phyloP scores from a whole-genome alignment of 1,140 invertebrate genomes.

The Leguminivora glycinivorella region DNA sequence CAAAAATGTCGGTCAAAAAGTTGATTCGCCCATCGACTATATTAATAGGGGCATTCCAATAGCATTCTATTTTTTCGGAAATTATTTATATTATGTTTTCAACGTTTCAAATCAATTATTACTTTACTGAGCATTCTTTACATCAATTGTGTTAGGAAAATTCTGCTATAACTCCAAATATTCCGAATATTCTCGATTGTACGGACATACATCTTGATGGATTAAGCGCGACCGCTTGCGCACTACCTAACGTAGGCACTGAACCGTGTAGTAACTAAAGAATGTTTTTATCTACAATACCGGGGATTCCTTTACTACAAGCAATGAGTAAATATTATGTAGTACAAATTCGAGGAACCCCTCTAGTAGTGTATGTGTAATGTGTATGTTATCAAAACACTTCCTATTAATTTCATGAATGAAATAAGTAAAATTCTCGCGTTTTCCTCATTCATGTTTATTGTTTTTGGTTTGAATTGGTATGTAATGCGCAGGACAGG shows the following conservation, averaged over 20 bases:
- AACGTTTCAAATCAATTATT: no score
- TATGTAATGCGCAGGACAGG: neutral
- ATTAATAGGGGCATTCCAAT: no score
- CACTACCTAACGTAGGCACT: neutral
- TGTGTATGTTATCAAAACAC: neutral
- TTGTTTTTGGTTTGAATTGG: neutral
- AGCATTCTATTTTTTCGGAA: no score
- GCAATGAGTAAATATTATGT: constrained; percentile 3
- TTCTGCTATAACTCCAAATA: no score
- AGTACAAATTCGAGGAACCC: constrained; percentile 7
- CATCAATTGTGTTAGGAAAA: no score
- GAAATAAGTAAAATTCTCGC: constrained; percentile 5
- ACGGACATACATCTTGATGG: no score
- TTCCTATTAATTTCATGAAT: constrained; percentile 12
- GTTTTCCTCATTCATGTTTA: neutral
- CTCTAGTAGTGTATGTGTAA: neutral
- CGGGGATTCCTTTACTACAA: constrained; percentile 4
- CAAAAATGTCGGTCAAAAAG: no score
- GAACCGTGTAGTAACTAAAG: neutral
- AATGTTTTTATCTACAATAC: neutral
- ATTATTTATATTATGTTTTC: no score
- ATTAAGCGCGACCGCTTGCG: no score
- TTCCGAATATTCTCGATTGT: no score
- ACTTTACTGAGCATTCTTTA: no score
- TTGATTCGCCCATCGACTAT: no score